Percentiles rank a stretch among this genome's conserved stretches.
Evolutionary conservation across 2,113 vertebrate genomes (phyloP).

Genomic region (Lichenostomus cassidix): DNA sequence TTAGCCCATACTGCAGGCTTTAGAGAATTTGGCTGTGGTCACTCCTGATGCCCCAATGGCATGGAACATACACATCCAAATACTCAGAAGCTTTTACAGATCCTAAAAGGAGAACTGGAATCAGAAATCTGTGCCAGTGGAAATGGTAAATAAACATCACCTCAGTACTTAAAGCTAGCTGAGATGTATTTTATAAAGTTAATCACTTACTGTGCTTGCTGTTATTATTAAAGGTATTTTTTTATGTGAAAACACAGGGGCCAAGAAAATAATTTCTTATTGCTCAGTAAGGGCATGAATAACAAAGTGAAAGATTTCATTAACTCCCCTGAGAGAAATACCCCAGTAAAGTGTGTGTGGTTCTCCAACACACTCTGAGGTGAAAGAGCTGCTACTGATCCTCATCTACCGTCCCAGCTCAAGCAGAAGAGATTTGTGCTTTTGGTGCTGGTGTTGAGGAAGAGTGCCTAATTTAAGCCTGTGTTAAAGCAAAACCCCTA

Average conservation of each 20-base stretch:
- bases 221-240: neutral
- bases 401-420: neutral
- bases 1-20: neutral
- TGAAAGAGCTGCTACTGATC: constrained; percentile 7
- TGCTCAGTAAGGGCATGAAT: constrained; percentile 8
- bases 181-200: neutral
- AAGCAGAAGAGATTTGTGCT: constrained; percentile 34
- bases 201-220: neutral
- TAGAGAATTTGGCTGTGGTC: neutral
- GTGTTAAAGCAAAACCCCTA: neutral
- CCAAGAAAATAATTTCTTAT: constrained; percentile 34
- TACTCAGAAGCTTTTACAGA: neutral
- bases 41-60: neutral
- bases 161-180: neutral
- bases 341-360: neutral
- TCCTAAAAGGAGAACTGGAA: neutral
- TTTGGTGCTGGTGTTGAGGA: constrained; percentile 31
- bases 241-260: neutral
- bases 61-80: neutral
- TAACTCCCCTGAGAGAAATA: constrained; percentile 52
- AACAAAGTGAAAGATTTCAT: neutral
- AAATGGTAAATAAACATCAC: neutral
- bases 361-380: neutral
- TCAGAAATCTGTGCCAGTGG: neutral
- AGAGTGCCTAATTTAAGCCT: neutral